Base-by-base conservation (phyloP, 2,797 vertebrate genomes). In the Eptatretus atami region DNA sequence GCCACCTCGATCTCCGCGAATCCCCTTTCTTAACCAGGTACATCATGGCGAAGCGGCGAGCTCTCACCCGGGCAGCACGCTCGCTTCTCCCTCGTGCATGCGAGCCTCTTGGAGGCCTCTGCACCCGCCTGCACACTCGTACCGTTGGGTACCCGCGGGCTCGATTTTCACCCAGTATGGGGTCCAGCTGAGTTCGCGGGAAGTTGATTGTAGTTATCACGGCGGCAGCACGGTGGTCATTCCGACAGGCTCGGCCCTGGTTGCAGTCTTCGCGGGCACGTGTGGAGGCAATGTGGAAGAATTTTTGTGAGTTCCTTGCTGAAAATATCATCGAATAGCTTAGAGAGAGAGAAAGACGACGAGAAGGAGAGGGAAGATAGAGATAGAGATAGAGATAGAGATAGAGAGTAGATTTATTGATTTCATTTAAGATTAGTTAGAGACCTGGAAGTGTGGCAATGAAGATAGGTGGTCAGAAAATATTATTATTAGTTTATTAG, bases 1-100 rank as follows among this genome's bases (percentile, higher is more conserved):
- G 84, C 82, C 15, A 82, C 85, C 68, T 88, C 80, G 0, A 90
- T 83, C 70, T 87, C 82, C 0, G 85, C 87, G 75, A 81, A 70
- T 88, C 83, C 3, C 80, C 85, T 65, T 80, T 84, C 71, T 77
- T 81, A 66, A 82, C 76, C 63, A 88, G 78, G 75, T 88, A 88
- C 77, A 90, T 84, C 73, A 90, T 71, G 31, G 85, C n/a, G 85
- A 19, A 90, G 69, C 0, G 85, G 77, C 6, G 83, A 76, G 65
- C 78, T 87, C 52, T 80, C 0, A 74, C 73, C 57, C 69, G 77
- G 0, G 77, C 73, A n/a, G 11, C 85, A 90, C 63, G 73, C 70
- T 64, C 83, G 71, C 66, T 78, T 78, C 74, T 11, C 81, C 81
- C 77, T 1, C 81, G 80, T 9, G 74, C 74, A 0, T 72, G 78